These are phyloP conservation scores for Mus caroli DNA, from an alignment of 2,797 vertebrate species.

Conservation along the genomic window DNA sequence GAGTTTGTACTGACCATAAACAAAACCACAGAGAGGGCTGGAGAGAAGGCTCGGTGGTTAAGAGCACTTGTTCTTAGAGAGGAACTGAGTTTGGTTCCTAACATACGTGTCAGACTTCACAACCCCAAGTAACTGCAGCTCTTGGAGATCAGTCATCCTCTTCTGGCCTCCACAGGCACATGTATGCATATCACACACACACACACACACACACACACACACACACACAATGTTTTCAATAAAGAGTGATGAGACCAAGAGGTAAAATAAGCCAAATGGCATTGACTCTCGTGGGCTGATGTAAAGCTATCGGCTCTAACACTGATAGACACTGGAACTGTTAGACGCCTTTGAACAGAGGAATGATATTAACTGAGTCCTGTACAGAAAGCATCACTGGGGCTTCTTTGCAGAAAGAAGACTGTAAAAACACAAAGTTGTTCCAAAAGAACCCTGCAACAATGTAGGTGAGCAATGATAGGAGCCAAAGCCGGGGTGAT, in stretches of 20 bases:
- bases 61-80: neutral
- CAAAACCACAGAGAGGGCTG: neutral
- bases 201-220: neutral
- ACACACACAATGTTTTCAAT: neutral
- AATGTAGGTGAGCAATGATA: neutral
- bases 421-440: neutral
- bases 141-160: neutral
- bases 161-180: neutral
- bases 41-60: neutral
- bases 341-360: neutral
- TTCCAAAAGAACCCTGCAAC: neutral
- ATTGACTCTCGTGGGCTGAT: neutral
- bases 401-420: neutral
- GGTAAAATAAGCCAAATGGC: neutral
- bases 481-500: neutral
- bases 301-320: neutral
- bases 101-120: neutral
- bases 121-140: neutral
- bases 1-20: neutral
- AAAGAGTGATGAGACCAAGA: neutral
- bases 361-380: conserved; percentile 16
- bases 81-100: neutral
- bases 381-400: neutral
- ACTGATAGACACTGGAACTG: neutral
- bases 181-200: neutral